Percentiles rank a stretch among this genome's conserved stretches.
Evolutionary conservation across 1,140 invertebrate genomes (phyloP).

Genomic region (Drosophila pachea): DNA sequence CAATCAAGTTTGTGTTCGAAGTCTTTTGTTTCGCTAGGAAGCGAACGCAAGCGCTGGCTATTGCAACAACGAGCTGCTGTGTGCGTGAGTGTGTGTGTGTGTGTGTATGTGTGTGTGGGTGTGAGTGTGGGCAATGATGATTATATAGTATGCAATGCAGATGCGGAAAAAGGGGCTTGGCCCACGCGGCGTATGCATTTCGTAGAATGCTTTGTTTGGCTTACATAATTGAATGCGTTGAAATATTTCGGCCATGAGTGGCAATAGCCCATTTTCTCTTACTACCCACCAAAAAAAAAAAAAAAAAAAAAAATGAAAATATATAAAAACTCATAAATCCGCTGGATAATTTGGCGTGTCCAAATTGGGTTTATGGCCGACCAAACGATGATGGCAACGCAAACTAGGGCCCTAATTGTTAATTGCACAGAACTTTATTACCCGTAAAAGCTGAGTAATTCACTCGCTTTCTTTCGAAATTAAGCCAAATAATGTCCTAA

Average conservation of each 20-base stretch:
- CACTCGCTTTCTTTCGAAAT: conserved; percentile 9
- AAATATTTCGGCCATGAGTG: conserved; percentile 5
- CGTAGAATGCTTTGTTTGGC: background rate
- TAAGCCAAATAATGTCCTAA: background rate
- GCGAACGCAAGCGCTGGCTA: conserved; percentile 2
- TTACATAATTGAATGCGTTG: too few relatives aligned
- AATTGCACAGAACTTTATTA: background rate
- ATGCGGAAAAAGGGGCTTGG: conserved; percentile 13
- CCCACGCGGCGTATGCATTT: conserved; percentile 25
- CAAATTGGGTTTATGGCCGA: too few relatives aligned
- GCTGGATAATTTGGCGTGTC: background rate
- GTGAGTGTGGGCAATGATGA: background rate
- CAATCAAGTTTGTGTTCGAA: conserved; percentile 57
- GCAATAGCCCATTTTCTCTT: too few relatives aligned
- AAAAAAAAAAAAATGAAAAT: too few relatives aligned
- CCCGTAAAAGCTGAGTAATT: background rate
- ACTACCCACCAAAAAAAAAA: too few relatives aligned
- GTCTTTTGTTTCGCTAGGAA: conserved; percentile 63
- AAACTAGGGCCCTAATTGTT: background rate
- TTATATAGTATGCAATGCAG: background rate
- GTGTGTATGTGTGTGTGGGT: background rate
- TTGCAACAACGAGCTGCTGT: conserved; percentile 2
- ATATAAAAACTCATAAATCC: too few relatives aligned
- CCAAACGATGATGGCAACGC: too few relatives aligned
- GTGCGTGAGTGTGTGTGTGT: background rate